Conservation (phyloP, 2,888 invertebrate species). For the Atethmia centrago region DNA sequence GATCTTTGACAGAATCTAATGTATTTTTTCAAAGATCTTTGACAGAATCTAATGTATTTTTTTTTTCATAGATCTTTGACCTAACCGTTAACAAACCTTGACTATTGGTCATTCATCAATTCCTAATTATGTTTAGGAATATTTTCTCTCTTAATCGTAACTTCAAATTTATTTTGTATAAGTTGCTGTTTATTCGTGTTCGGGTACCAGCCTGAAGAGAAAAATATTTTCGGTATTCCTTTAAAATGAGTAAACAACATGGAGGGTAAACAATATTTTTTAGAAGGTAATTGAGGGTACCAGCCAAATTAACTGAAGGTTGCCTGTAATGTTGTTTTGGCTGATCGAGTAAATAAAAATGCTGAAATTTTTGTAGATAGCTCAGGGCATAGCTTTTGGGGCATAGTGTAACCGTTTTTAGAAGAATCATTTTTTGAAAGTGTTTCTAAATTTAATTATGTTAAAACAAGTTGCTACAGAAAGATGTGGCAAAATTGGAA, state of each 20-base stretch:
- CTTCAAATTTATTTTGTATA: slow-evolving; percentile 38
- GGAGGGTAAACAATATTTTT: slow-evolving; percentile 56
- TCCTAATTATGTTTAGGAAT: not conserved
- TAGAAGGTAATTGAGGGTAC: slow-evolving; percentile 54
- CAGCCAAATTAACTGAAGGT: slow-evolving; percentile 43
- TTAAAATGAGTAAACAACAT: slow-evolving; percentile 56
- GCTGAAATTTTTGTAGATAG: not conserved
- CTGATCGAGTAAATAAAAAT: slow-evolving; percentile 35
- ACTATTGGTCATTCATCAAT: not conserved
- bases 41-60: not conserved
- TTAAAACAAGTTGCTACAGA: not conserved
- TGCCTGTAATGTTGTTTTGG: slow-evolving; percentile 38
- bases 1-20: not conserved
- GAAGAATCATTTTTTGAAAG: not conserved
- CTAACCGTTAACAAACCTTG: not conserved
- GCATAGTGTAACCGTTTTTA: not conserved
- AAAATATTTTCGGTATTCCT: slow-evolving; percentile 58
- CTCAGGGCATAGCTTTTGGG: not conserved
- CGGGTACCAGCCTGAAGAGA: not conserved
- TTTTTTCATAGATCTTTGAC: not conserved
- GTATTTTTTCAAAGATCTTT: not conserved
- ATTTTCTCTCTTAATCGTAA: not conserved
- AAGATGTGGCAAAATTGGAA: not conserved
- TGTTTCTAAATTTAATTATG: not conserved
- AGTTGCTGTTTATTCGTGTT: slow-evolving; percentile 47